A percentile compares a stretch with the other conserved stretches of the same genome.
Evolutionary conservation across 2,113 vertebrate species (phyloP).

Genomic region (Cynopterus brachyotis): DNA sequence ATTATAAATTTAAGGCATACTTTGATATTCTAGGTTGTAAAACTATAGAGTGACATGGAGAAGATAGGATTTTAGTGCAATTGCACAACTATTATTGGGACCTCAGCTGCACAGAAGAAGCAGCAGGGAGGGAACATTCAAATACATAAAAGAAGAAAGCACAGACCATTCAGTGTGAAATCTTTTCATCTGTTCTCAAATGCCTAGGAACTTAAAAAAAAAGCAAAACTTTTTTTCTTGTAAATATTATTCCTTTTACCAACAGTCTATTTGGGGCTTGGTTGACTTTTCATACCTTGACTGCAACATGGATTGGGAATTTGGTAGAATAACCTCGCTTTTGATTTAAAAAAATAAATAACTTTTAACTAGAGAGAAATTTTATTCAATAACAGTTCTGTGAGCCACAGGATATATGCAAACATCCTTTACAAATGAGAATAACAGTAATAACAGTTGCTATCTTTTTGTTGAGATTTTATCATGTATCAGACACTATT

Average conservation of each 20-base stretch:
- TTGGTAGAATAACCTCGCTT: slow-evolving; percentile 28
- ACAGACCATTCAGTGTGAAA: background rate
- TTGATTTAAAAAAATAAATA: background rate
- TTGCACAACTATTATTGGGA: rapidly evolving
- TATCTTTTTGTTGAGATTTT: background rate
- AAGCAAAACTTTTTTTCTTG: background rate
- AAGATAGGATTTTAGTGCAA: background rate
- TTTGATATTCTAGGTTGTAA: background rate
- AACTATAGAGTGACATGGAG: background rate
- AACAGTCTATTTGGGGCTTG: background rate
- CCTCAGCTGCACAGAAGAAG: background rate
- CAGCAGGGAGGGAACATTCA: background rate
- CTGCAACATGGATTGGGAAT: background rate
- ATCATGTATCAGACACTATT: background rate
- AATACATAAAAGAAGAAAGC: background rate
- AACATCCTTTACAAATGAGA: background rate
- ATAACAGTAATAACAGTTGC: background rate
- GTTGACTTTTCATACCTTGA: background rate
- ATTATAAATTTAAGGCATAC: background rate
- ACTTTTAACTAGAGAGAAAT: background rate
- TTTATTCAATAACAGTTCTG: background rate
- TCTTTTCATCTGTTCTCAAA: background rate
- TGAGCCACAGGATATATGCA: background rate
- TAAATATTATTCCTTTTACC: background rate
- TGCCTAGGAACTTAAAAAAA: background rate